A percentile compares a stretch with the other conserved stretches of the same genome.
Evolutionary conservation across 2,888 invertebrate species (phyloP).

Genomic region (Aproaerema taeniolella): DNA sequence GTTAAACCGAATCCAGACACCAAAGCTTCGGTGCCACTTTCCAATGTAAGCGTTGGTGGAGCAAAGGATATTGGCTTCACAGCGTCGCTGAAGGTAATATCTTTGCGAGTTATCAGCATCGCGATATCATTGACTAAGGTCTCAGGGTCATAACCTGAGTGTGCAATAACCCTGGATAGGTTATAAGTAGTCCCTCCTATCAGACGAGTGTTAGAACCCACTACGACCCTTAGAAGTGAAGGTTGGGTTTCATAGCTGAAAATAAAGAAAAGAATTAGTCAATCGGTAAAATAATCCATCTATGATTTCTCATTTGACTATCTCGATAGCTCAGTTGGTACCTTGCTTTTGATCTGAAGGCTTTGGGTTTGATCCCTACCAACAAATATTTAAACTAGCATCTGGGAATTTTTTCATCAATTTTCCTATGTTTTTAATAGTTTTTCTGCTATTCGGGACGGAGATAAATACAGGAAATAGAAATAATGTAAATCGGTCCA

Average conservation of each 20-base stretch:
- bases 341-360: too few relatives aligned
- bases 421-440: too few relatives aligned
- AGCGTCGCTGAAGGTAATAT: constrained; percentile 37
- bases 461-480: too few relatives aligned
- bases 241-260: constrained; percentile 40
- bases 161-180: constrained; percentile 36
- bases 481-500: too few relatives aligned
- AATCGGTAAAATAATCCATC: background rate
- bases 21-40: constrained; percentile 47
- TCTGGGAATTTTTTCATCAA: too few relatives aligned
- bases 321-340: too few relatives aligned
- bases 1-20: constrained; percentile 63
- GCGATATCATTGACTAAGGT: constrained; percentile 58
- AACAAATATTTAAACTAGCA: too few relatives aligned
- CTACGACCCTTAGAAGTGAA: constrained; percentile 37
- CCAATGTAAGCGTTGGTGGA: constrained; percentile 29
- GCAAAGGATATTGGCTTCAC: constrained; percentile 43
- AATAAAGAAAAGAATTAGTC: constrained; percentile 13
- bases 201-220: constrained; percentile 45
- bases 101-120: constrained; percentile 37
- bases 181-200: constrained; percentile 49
- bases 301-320: too few relatives aligned
- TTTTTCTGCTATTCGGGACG: too few relatives aligned
- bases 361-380: too few relatives aligned
- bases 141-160: constrained; percentile 39